These are phyloP conservation scores for Sphaerodactylus townsendi DNA, from an alignment of 2,113 vertebrate genomes.

Conservation along the genomic window DNA sequence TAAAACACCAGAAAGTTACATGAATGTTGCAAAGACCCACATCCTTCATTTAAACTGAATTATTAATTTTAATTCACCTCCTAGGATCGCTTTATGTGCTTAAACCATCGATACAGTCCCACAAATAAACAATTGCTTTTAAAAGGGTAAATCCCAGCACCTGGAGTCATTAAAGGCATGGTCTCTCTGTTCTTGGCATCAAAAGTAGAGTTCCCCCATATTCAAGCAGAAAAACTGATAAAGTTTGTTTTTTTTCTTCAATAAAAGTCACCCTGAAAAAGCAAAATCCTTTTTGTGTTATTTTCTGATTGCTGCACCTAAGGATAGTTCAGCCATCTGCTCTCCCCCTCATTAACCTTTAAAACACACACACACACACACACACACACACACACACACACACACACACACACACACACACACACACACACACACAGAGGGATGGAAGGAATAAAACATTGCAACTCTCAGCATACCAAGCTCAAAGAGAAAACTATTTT, in stretches of 20 bases:
- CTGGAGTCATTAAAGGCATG: neutral
- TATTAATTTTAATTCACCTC: neutral
- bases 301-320: constrained; percentile 7
- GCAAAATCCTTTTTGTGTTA: constrained; percentile 21
- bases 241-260: neutral
- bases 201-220: constrained; percentile 26
- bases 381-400: neutral
- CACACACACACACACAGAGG: neutral
- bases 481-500: constrained; percentile 57
- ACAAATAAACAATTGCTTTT: neutral
- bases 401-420: neutral
- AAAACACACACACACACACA: constrained; percentile 22
- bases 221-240: neutral
- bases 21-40: neutral
- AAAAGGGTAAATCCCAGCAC: neutral
- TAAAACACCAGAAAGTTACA: neutral
- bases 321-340: neutral
- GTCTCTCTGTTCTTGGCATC: neutral
- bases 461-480: constrained; percentile 23
- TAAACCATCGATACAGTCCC: neutral
- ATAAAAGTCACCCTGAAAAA: constrained; percentile 54
- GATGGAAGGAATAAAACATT: neutral
- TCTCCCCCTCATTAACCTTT: neutral
- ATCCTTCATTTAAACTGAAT: no score
- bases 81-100: neutral